phyloP scores from a whole-genome alignment of 2,888 invertebrate species.

The Laspeyria flexula region DNA sequence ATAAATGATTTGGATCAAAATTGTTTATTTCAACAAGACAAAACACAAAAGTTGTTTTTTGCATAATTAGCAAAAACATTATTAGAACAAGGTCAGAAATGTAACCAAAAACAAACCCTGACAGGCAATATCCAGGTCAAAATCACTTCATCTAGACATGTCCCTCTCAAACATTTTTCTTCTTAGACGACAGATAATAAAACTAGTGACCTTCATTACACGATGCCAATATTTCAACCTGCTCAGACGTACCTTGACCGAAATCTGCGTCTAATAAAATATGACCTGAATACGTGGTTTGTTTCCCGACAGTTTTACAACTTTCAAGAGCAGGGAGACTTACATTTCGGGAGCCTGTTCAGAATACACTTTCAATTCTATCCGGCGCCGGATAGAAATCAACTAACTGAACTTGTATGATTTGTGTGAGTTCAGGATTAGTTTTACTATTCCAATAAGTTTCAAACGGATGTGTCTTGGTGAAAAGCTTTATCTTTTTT shows the following conservation, averaged over 20 bases:
- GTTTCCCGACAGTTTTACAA: constrained; percentile 42
- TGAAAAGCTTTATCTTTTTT: not conserved
- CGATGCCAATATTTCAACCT: constrained; percentile 37
- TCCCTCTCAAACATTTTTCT: not conserved
- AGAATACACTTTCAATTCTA: not conserved
- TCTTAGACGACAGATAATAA: constrained; percentile 22
- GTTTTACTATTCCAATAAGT: too few relatives aligned
- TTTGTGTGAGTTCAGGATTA: not conserved
- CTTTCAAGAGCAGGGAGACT: constrained; percentile 34
- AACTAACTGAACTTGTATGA: not conserved
- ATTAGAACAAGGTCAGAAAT: not conserved
- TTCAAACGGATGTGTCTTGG: not conserved
- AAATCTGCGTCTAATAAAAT: constrained; percentile 43
- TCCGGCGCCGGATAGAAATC: not conserved
- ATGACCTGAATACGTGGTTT: constrained; percentile 54
- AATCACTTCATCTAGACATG: constrained; percentile 4
- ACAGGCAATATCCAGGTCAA: constrained; percentile 8
- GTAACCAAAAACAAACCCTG: not conserved
- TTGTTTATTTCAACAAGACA: too few relatives aligned
- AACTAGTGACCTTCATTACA: constrained; percentile 22
- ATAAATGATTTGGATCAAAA: too few relatives aligned
- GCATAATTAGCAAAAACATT: not conserved
- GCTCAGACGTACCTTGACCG: constrained; percentile 54
- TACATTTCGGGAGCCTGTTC: not conserved
- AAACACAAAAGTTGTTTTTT: too few relatives aligned